A percentile compares a stretch with the other conserved stretches of the same genome.
Conservation (phyloP, 2,113 vertebrate genomes). For the Callipepla squamata region DNA sequence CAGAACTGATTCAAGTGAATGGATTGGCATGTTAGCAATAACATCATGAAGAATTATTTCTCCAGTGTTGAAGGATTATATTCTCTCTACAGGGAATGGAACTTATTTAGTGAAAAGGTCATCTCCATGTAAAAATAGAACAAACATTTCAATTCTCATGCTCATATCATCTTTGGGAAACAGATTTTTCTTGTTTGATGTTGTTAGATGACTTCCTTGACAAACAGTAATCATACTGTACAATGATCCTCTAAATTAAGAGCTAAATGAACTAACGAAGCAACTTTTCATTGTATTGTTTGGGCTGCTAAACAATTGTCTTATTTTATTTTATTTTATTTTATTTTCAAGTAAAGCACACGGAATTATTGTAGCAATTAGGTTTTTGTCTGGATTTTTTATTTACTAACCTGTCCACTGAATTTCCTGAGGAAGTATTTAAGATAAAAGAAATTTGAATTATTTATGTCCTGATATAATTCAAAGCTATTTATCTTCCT, state of each 20-base stretch:
- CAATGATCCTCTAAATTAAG: constrained; percentile 22
- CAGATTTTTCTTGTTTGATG: constrained; percentile 71
- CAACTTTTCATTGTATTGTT: constrained; percentile 27
- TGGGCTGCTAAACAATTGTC: not conserved
- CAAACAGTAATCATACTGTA: constrained; percentile 67
- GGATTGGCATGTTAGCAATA: not conserved
- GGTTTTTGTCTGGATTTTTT: constrained; percentile 1
- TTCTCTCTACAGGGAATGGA: not conserved
- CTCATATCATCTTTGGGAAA: constrained; percentile 78
- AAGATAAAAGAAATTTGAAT: constrained; percentile 33
- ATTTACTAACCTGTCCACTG: not conserved
- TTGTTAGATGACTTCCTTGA: constrained; percentile 57
- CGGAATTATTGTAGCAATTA: not conserved
- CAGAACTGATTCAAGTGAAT: not conserved
- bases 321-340: not conserved
- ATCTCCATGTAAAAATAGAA: not conserved
- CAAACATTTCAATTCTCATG: constrained; percentile 59
- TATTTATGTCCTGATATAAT: not conserved
- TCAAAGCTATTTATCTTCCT: not conserved
- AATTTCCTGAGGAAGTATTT: constrained; percentile 62
- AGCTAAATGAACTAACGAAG: not conserved
- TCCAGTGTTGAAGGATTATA: not conserved
- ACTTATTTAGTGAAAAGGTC: not conserved
- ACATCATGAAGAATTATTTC: not conserved
- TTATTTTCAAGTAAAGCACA: not conserved